Conservation (phyloP, 2,888 invertebrate species). For the Abscondita cerata region DNA sequence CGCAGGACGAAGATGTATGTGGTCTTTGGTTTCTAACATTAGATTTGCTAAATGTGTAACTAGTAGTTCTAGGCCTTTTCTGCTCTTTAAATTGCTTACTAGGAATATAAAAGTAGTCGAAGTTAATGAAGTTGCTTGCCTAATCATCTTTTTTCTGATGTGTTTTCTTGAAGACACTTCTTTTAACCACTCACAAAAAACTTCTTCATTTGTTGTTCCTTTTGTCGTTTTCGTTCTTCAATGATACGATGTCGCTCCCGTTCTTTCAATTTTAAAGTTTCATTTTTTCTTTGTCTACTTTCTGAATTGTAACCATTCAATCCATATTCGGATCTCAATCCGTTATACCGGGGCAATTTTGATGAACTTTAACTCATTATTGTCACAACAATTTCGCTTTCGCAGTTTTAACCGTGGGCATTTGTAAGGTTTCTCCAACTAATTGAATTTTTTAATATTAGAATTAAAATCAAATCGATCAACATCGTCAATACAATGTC, state of each 20-base stretch:
- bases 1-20: slow-evolving; percentile 50
- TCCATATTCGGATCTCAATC: slow-evolving; percentile 64
- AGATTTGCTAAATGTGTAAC: slow-evolving; percentile 44
- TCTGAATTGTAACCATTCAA: slow-evolving; percentile 60
- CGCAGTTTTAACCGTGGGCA: slow-evolving; percentile 55
- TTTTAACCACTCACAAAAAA: slow-evolving; percentile 63
- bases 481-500: slow-evolving; percentile 56
- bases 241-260: slow-evolving; percentile 58
- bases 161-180: slow-evolving; percentile 36
- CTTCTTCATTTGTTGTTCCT: slow-evolving; percentile 59
- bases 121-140: slow-evolving; percentile 31
- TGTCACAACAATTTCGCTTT: slow-evolving; percentile 55
- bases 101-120: slow-evolving; percentile 43
- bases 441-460: slow-evolving; percentile 51
- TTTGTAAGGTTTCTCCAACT: slow-evolving; percentile 48
- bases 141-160: slow-evolving; percentile 6
- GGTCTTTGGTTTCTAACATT: slow-evolving; percentile 44
- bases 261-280: slow-evolving; percentile 56
- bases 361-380: slow-evolving; percentile 55
- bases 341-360: slow-evolving; percentile 62
- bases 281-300: slow-evolving; percentile 55
- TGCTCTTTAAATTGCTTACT: slow-evolving; percentile 34
- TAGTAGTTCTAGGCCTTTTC: slow-evolving; percentile 52
- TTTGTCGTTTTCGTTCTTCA: slow-evolving; percentile 52
- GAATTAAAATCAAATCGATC: slow-evolving; percentile 52